These are phyloP conservation scores for Cyprinella venusta DNA, from an alignment of 2,797 vertebrate genomes.

Conservation along the genomic window DNA sequence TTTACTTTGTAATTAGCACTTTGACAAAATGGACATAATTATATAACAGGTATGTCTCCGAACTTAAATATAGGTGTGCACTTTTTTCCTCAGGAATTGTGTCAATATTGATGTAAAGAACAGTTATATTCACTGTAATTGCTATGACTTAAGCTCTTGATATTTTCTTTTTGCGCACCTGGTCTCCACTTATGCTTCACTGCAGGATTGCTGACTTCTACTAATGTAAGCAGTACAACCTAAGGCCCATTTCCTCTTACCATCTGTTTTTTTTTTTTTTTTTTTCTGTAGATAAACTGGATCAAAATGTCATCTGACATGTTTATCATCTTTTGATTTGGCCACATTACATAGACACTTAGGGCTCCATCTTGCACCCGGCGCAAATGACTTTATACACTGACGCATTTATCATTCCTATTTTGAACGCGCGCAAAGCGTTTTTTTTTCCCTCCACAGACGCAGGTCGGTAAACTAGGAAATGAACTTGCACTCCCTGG, in stretches of 20 bases:
- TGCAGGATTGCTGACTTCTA: slow-evolving; percentile 48
- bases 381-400: too few species aligned
- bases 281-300: slow-evolving; percentile 6
- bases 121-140: slow-evolving; percentile 29
- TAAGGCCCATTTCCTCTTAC: slow-evolving; percentile 45
- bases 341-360: slow-evolving; percentile 2
- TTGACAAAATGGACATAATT: slow-evolving; percentile 11
- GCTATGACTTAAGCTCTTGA: slow-evolving; percentile 33
- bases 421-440: too few species aligned
- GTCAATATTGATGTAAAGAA: background rate
- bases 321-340: slow-evolving; percentile 24
- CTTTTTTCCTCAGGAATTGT: background rate
- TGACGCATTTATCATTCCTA: too few species aligned
- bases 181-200: slow-evolving; percentile 49
- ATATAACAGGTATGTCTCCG: background rate
- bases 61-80: background rate
- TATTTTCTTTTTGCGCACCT: slow-evolving; percentile 45
- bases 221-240: slow-evolving; percentile 52
- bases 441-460: too few species aligned
- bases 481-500: too few species aligned
- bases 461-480: too few species aligned
- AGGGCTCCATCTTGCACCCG: too few species aligned
- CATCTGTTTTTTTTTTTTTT: slow-evolving; percentile 47
- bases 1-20: slow-evolving; percentile 17
- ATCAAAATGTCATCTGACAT: slow-evolving; percentile 40